Evolutionary conservation across 2,797 vertebrate genomes (phyloP).

Genomic region (Lepidocolaptes lacrymiger): DNA sequence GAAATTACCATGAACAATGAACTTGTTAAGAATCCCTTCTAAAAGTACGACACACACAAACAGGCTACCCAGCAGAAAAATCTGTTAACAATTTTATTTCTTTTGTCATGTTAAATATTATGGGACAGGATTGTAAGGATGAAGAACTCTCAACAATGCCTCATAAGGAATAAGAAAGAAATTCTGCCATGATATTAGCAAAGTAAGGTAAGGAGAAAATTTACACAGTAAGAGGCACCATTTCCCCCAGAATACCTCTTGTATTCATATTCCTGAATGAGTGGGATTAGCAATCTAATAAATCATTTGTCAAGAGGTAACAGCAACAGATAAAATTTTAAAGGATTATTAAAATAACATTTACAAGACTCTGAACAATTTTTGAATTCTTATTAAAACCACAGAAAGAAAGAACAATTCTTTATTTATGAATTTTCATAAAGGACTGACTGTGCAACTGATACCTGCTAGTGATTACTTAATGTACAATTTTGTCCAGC

Average conservation of each 20-base stretch:
- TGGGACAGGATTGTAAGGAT: slow-evolving; percentile 91
- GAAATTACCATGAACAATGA: slow-evolving; percentile 52
- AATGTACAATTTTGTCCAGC: slow-evolving; percentile 82
- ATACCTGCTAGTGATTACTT: slow-evolving; percentile 82
- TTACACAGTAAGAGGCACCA: slow-evolving; percentile 93
- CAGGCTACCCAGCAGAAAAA: slow-evolving; percentile 78
- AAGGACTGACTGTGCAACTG: slow-evolving; percentile 83
- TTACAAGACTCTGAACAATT: slow-evolving; percentile 96
- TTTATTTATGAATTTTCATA: slow-evolving; percentile 83
- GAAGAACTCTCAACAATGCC: slow-evolving; percentile 91
- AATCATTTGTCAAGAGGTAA: slow-evolving; percentile 87
- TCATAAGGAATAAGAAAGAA: slow-evolving; percentile 87
- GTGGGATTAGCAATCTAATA: slow-evolving; percentile 84
- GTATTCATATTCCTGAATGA: slow-evolving; percentile 85
- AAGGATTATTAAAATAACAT: slow-evolving; percentile 98
- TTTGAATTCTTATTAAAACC: slow-evolving; percentile 93
- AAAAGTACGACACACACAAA: slow-evolving; percentile 77
- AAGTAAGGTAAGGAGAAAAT: slow-evolving; percentile 87
- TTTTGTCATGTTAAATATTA: slow-evolving; percentile 91
- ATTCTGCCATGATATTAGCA: slow-evolving; percentile 91
- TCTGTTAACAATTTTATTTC: slow-evolving; percentile 84
- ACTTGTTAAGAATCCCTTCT: slow-evolving; percentile 56
- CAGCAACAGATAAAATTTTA: slow-evolving; percentile 90
- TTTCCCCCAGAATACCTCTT: slow-evolving; percentile 86
- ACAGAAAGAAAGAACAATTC: slow-evolving; percentile 83